Base-by-base conservation (phyloP, 2,888 invertebrate species). In the Corbicula japonica region DNA sequence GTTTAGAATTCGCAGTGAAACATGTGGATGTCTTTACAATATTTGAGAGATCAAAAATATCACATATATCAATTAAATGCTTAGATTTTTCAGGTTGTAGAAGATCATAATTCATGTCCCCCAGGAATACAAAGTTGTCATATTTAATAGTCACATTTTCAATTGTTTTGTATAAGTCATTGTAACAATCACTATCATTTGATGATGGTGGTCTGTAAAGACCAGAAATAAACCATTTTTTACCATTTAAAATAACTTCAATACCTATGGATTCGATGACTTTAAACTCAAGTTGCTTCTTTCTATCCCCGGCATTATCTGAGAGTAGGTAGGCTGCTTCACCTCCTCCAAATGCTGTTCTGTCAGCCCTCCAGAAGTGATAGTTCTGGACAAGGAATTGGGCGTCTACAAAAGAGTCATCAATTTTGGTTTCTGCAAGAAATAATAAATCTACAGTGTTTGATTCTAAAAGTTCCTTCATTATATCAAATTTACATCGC, bases 381-480 rank as follows among this genome's bases (percentile, higher is more conserved):
- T 46, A 46, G 46, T 3, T 46, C 0, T 65, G 58, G 6, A 46
- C 60, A 10, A 26, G 35, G 34, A 73, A 58, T 28, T 50, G 34
- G 34, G 26, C 44, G n/a, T 66, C 50, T 6, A 34, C 28, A 28
- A 73, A 73, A 34, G 65, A 54, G 12, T 65, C 48, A 26, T 65
- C 66, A 30, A 65, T 8, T 58, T 73, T 58, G 1, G 56, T 73
- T 66, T 73, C 65, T 35, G 73, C 21, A 18, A 56, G 41, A 41
- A 63, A 75, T 4, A 74, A 28, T 18, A 74, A 21, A 32, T 66
- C 74, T 34, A 74, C 30, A 32, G 32, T n/a, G 23, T 74, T 60
- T 61, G n/a, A n/a, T n/a, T n/a, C n/a, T n/a, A n/a, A n/a, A n/a
- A n/a, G n/a, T n/a, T n/a, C n/a, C n/a, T n/a, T n/a, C n/a, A n/a